Base-by-base conservation (phyloP, 2,113 vertebrate genomes). In the Callospermophilus lateralis region DNA sequence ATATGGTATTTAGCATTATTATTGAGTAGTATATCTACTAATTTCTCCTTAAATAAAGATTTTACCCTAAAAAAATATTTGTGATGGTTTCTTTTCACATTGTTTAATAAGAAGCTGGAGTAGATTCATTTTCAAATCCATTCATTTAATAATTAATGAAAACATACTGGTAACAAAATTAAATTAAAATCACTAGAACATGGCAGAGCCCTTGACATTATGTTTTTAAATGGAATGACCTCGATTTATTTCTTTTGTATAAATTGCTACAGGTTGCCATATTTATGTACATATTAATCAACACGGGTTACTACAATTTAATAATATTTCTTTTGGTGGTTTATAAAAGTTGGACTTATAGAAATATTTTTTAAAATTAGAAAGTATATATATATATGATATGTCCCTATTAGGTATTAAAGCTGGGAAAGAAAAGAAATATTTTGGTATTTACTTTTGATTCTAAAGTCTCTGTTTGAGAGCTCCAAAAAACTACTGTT, bases 361-460 rank as follows among this genome's bases (percentile, higher is more conserved):
- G 28, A 74, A 83, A 91, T 94, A 94, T 39, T 84, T 90, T 94
- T 94, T 8, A 65, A 96, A 92, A 1, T 51, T 51, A 51, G 12
- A 51, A 51, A 11, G 48, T 51, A 45, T 45, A 45, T 7, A 45
- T 45, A 45, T 6, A 55, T 22, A 74, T 2, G 1, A 17, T 24
- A 42, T 58, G 16, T 4, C 3, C 88, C 45, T 84, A 55, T 65
- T 65, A 95, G 61, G 61, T 28, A 63, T 85, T 84, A 45, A 84
- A 93, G 4, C 30, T 94, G 2, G 13, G 63, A 92, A 63, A 91
- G 0, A 89, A 83, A 61, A 3, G 32, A 87, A 9, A 48, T 81
- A 8, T 88, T 68, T 73, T 4, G 30, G 3, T 67, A 78, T 73
- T 85, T 88, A 10, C 39, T 55, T 85, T 76, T 84, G 30, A 90